Evolutionary conservation across 1,140 invertebrate species (phyloP).

Genomic region (Drosophila athabasca): DNA sequence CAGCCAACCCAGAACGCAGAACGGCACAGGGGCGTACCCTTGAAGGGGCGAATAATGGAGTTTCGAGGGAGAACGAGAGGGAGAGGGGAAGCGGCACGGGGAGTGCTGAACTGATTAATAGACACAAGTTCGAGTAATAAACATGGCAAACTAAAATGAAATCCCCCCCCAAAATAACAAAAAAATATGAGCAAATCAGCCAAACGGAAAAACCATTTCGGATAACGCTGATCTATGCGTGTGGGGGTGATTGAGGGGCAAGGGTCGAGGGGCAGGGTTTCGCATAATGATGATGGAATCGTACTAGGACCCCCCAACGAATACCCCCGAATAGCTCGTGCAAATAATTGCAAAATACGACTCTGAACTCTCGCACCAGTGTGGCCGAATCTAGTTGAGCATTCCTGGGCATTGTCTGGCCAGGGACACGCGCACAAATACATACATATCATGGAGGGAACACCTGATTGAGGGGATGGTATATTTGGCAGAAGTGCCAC

Average conservation of each 20-base stretch:
- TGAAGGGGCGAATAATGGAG: too few relatives aligned
- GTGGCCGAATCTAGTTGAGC: neutral
- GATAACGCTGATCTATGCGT: constrained; percentile 25
- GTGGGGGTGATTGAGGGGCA: neutral
- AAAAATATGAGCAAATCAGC: constrained; percentile 24
- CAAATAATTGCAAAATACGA: constrained; percentile 31
- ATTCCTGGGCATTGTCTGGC: too few relatives aligned
- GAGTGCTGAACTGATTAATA: constrained; percentile 35
- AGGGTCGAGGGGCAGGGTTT: neutral
- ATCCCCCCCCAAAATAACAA: neutral
- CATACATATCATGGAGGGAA: too few relatives aligned
- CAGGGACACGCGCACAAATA: too few relatives aligned
- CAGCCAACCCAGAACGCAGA: too few relatives aligned
- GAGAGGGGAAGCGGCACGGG: too few relatives aligned
- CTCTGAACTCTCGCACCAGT: neutral
- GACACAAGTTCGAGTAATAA: constrained; percentile 38
- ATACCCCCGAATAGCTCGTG: neutral
- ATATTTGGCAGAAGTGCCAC: too few relatives aligned
- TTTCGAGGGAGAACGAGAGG: too few relatives aligned
- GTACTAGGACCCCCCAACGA: neutral
- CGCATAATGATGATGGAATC: constrained; percentile 38
- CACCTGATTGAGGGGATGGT: too few relatives aligned
- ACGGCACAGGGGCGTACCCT: constrained; percentile 1
- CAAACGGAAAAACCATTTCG: constrained; percentile 25
- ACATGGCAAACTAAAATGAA: constrained; percentile 21